Evolutionary conservation across 2,113 vertebrate genomes (phyloP).

Genomic region (Otolemur garnettii): DNA sequence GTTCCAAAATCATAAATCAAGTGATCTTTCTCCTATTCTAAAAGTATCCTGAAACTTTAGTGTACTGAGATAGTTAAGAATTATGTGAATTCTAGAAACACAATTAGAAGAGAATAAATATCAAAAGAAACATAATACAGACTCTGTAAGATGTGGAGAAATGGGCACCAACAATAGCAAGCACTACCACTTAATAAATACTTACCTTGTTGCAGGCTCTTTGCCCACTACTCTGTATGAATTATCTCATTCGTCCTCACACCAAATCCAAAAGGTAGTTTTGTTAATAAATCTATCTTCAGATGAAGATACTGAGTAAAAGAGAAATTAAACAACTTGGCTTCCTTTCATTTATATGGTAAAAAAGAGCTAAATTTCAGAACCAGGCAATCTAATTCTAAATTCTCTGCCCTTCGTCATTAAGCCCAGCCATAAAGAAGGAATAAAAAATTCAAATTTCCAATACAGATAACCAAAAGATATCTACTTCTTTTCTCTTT

Average conservation of each 20-base stretch:
- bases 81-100: neutral
- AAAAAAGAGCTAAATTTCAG: neutral
- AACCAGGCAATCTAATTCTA: neutral
- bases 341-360: neutral
- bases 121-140: neutral
- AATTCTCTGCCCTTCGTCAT: neutral
- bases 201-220: neutral
- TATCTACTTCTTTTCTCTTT: neutral
- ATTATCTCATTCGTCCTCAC: neutral
- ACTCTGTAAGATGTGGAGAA: neutral
- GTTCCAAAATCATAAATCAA: neutral
- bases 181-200: neutral
- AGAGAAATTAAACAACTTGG: neutral
- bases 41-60: slow-evolving; percentile 19
- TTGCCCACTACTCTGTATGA: neutral
- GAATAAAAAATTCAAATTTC: neutral
- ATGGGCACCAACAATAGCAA: neutral
- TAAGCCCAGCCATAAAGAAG: neutral
- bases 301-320: slow-evolving; percentile 2
- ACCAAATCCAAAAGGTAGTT: neutral
- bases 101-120: neutral
- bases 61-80: neutral
- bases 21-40: neutral
- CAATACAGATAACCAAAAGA: neutral
- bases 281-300: neutral